These are phyloP conservation scores for Pimephales promelas DNA, from an alignment of 2,113 vertebrate genomes.

Conservation along the genomic window DNA sequence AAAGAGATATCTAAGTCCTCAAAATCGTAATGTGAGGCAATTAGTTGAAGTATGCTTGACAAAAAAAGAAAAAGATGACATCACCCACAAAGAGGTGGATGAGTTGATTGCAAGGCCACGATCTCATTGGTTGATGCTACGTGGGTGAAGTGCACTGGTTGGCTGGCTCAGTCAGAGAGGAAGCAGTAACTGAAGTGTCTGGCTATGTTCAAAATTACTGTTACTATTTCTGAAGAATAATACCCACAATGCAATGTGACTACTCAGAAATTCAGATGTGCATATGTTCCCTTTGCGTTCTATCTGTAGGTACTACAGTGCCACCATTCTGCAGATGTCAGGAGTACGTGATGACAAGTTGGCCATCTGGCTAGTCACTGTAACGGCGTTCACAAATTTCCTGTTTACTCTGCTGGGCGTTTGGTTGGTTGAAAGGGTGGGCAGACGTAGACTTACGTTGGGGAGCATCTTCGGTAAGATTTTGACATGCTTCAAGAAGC, in stretches of 20 bases:
- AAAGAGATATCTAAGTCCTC: conserved; percentile 32
- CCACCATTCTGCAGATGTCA: conserved; percentile 98
- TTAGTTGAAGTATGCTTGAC: conserved; percentile 50
- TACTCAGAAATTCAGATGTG: neutral
- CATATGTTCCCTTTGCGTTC: neutral
- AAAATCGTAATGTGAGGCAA: conserved; percentile 64
- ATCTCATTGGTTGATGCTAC: conserved; percentile 10
- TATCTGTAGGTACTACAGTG: conserved; percentile 91
- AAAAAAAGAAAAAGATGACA: conserved; percentile 2
- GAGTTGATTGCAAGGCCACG: neutral
- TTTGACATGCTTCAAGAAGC: neutral
- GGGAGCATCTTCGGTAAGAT: conserved; percentile 87
- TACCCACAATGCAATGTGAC: neutral
- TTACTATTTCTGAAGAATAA: neutral
- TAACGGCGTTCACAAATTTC: conserved; percentile 95
- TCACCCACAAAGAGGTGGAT: neutral
- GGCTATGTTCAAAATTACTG: neutral
- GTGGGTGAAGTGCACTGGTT: conserved; percentile 27
- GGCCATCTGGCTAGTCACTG: conserved; percentile 93
- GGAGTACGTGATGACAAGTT: conserved; percentile 90
- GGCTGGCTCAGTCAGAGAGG: neutral
- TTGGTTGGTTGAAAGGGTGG: conserved; percentile 95
- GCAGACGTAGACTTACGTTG: conserved; percentile 89
- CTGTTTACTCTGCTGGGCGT: conserved; percentile 93
- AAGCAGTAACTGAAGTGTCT: neutral